Base-by-base conservation (phyloP, 1,140 invertebrate species). In the Brachionus rotundiformis region DNA sequence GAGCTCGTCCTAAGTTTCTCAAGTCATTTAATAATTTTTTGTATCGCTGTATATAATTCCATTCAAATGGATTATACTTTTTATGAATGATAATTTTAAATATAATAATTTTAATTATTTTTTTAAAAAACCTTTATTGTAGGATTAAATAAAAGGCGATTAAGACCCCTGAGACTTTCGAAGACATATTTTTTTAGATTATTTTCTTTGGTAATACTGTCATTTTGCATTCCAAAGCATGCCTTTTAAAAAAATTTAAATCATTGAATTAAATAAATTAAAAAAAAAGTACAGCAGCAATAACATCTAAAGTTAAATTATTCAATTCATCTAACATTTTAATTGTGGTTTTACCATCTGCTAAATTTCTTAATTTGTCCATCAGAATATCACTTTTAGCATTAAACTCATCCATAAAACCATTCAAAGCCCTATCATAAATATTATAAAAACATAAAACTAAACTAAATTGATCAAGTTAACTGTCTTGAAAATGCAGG, bases 21-120 rank as follows among this genome's bases (percentile, higher is more conserved):
- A 77, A 33, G 10, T 77, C 29, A 8, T 47, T 36, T n/a, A 77
- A 19, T 0, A 77, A 8, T 7, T 16, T 7, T 11, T 77, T 77
- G 23, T 77, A 77, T 16, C 33, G 27, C 11, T 23, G 11, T 25
- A 77, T 49, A 27, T 29, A 47, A 19, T 19, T 19, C 73, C 73
- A 77, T 77, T 77, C 73, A 77, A 49, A 54, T 27, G 73, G 73
- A 47, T 49, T 77, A 19, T 77, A 77, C 73, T 77, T 39, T 73
- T 11, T 11, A 7, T 25, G 11, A 23, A 4, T 2, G 0, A 23
- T 27, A 10, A 25, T 1, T 6, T 61, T 27, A 61, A 33, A 33
- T 31, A 3, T n/a, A 3, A 31, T 3, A 73, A 3, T 31, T 19
- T 23, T 7, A 73, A 13, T 23, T 27, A 41, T 11, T 39, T n/a